These are phyloP conservation scores for Cotesia chilonis DNA, from an alignment of 1,140 invertebrate genomes.

Conservation along the genomic window DNA sequence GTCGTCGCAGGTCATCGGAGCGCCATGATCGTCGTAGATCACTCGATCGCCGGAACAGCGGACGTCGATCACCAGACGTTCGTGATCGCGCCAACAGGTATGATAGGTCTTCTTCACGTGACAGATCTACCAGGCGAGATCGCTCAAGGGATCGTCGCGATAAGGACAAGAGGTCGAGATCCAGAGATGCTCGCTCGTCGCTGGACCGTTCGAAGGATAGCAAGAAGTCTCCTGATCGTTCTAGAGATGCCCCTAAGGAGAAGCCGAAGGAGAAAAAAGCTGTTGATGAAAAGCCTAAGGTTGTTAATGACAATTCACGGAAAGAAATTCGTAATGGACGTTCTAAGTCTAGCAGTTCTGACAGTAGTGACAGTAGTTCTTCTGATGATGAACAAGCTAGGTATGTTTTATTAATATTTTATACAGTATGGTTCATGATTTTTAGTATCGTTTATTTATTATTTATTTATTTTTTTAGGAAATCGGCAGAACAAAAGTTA, in stretches of 20 bases:
- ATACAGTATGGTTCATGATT: conserved; percentile 45
- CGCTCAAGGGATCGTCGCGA: conserved; percentile 58
- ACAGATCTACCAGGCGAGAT: conserved; percentile 57
- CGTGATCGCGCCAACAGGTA: conserved; percentile 56
- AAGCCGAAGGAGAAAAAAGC: conserved; percentile 41
- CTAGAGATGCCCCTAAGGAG: conserved; percentile 49
- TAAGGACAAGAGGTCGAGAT: conserved; percentile 53
- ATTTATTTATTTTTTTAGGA: conserved; percentile 46
- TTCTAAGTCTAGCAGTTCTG: conserved; percentile 63
- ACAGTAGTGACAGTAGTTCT: conserved; percentile 62
- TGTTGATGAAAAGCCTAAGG: conserved; percentile 56
- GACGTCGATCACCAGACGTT: conserved; percentile 67
- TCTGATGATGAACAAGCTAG: conserved; percentile 57
- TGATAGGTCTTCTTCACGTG: conserved; percentile 60
- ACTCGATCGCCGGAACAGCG: conserved; percentile 57
- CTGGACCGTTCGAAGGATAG: conserved; percentile 52
- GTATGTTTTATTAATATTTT: conserved; percentile 10
- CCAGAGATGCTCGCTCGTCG: conserved; percentile 50
- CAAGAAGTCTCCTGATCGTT: conserved; percentile 53
- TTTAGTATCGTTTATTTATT: conserved; percentile 29
- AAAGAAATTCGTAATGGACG: conserved; percentile 62
- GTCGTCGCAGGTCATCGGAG: conserved; percentile 58
- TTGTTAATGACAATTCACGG: conserved; percentile 45
- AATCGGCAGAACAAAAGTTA: conserved; percentile 53
- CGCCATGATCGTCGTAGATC: conserved; percentile 57